A percentile compares a stretch with the other conserved stretches of the same genome.
Evolutionary conservation across 2,113 vertebrate genomes (phyloP).

Genomic region (Toxotes jaculatrix): DNA sequence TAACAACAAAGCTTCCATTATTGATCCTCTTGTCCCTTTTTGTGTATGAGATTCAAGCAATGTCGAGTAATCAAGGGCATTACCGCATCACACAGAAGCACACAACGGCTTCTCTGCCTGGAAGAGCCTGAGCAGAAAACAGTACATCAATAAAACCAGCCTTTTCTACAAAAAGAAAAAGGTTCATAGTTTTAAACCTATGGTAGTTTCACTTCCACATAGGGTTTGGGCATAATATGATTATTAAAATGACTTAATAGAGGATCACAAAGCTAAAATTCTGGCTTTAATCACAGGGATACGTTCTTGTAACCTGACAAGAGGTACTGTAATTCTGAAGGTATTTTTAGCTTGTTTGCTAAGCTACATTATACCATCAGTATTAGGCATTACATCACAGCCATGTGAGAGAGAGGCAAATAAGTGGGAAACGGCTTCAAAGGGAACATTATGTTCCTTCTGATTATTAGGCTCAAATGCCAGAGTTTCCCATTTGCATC

Average conservation of each 20-base stretch:
- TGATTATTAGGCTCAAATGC: conserved; percentile 75
- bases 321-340: conserved; percentile 21
- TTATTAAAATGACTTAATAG: conserved; percentile 51
- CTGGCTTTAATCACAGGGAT: conserved; percentile 29
- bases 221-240: conserved; percentile 20
- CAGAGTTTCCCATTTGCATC: conserved; percentile 71
- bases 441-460: conserved; percentile 76
- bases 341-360: conserved; percentile 58
- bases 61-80: conserved; percentile 78
- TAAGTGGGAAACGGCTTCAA: conserved; percentile 68
- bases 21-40: conserved; percentile 78
- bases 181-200: conserved; percentile 35
- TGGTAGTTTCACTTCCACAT: conserved; percentile 55
- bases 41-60: conserved; percentile 75
- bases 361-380: conserved; percentile 56
- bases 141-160: conserved; percentile 63
- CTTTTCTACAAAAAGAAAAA: conserved; percentile 33
- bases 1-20: conserved; percentile 81
- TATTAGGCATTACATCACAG: conserved; percentile 64
- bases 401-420: conserved; percentile 59
- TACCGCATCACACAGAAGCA: conserved; percentile 57
- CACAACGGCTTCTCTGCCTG: conserved; percentile 48
- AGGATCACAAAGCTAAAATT: conserved; percentile 38
- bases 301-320: conserved; percentile 30
- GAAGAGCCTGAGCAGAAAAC: conserved; percentile 54